Percentiles rank a stretch among this genome's conserved stretches.
Evolutionary conservation across 2,888 invertebrate species (phyloP).

Genomic region (Arge pagana): DNA sequence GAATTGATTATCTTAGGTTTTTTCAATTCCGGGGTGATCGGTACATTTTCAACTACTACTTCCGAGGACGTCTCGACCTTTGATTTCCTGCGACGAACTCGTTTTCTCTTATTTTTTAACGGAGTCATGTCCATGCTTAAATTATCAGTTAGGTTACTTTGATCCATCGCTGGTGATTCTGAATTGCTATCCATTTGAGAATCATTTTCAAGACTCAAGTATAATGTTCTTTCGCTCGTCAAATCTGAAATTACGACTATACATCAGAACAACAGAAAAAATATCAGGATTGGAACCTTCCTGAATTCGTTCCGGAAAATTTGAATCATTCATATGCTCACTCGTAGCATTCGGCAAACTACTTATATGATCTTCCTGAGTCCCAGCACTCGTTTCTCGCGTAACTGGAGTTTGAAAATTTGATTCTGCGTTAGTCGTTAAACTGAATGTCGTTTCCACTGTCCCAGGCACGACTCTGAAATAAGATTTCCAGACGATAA

Average conservation of each 20-base stretch:
- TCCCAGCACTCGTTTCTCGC: too few relatives aligned
- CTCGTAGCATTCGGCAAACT: too few relatives aligned
- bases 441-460: neutral
- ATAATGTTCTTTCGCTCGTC: slow-evolving; percentile 1
- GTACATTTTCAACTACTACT: neutral
- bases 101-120: slow-evolving; percentile 12
- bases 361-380: too few relatives aligned
- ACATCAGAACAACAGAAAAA: too few relatives aligned
- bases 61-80: neutral
- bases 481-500: too few relatives aligned
- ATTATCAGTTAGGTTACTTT: slow-evolving; percentile 25
- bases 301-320: too few relatives aligned
- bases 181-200: slow-evolving; percentile 21
- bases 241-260: neutral
- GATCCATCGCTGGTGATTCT: slow-evolving; percentile 30
- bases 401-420: too few relatives aligned
- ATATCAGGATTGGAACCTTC: too few relatives aligned
- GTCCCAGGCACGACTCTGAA: slow-evolving; percentile 40
- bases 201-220: slow-evolving; percentile 30
- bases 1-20: slow-evolving; percentile 43
- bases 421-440: neutral
- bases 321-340: too few relatives aligned
- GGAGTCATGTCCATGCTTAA: slow-evolving; percentile 16
- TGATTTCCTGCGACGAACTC: slow-evolving; percentile 3
- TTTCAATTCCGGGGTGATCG: slow-evolving; percentile 20